Conservation (phyloP, 2,888 invertebrate species). For the Lingula anatina region DNA sequence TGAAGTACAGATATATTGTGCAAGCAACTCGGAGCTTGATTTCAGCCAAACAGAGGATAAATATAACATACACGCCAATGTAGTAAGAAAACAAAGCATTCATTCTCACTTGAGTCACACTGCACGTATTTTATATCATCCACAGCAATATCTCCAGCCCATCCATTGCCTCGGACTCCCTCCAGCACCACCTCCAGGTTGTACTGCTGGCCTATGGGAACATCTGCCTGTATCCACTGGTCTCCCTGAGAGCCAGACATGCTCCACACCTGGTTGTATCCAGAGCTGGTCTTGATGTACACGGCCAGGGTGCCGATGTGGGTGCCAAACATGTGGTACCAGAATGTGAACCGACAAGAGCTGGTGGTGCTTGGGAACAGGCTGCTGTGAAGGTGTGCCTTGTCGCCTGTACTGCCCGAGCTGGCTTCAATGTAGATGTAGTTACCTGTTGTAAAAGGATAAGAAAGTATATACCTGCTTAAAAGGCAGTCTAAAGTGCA, state of each 20-base stretch:
- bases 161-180: slow-evolving; percentile 7
- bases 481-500: too few species aligned
- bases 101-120: slow-evolving; percentile 3
- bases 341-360: slow-evolving; percentile 33
- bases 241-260: slow-evolving; percentile 20
- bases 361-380: slow-evolving; percentile 22
- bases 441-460: slow-evolving; percentile 20
- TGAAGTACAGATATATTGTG: too few species aligned
- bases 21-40: too few species aligned
- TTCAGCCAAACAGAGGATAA: too few species aligned
- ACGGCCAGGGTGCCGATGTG: slow-evolving; percentile 25
- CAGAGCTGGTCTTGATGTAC: slow-evolving; percentile 12
- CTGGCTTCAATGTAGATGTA: slow-evolving; percentile 34
- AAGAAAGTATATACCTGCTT: too few species aligned
- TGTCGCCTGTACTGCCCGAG: slow-evolving; percentile 15
- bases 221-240: slow-evolving; percentile 21
- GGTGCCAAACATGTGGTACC: slow-evolving; percentile 32
- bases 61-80: too few species aligned
- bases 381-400: slow-evolving; percentile 25
- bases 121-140: slow-evolving; percentile 12
- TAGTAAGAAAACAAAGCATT: too few species aligned
- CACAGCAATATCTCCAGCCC: slow-evolving; percentile 12
- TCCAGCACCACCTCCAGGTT: slow-evolving; percentile 18
- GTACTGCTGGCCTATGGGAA: slow-evolving; percentile 16
- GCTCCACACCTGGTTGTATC: slow-evolving; percentile 14